Evolutionary conservation across 1,140 invertebrate genomes (phyloP), one percentile per base, ranked within the genome.

Genomic region (Papilio polyxenes): DNA sequence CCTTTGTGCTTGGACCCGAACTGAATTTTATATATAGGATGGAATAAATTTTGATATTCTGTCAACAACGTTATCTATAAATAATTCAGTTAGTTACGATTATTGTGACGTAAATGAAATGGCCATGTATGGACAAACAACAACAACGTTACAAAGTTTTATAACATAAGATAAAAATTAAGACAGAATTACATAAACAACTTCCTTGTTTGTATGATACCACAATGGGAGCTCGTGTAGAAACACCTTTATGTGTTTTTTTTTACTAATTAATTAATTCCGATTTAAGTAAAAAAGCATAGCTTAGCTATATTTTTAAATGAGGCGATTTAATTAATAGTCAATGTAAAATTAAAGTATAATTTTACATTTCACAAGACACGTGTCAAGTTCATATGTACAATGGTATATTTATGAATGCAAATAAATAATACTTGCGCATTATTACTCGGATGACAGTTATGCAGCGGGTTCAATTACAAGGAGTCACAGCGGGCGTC

Each of bases 1-100:
- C 65, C 65, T 72, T 72, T 72, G 65, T 72, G 65, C 65, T 72
- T 72, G 65, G 65, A 40, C 65, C 65, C 65, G 65, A 11, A 69
- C 65, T 69, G 65, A 69, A 69, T 69, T 69, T 69, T 69, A 69
- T 69, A 69, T 69, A 37, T 15, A 69, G 11, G 31, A 69, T 37
- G 65, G 31, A 69, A 69, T 69, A 69, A 69, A 69, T 37, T 69
- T 37, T 6, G 65, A 15, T 6, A 69, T 69, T 37, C 65, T 37
- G 10, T 69, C 65, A 37, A 69, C 65, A 69, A 65, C 59, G 20
- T 65, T 20, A n/a, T 59, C 6, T 37, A 69, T 69, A 69, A 69
- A 15, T 40, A 69, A 69, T 69, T 69, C 11, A 37, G 65, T 17
- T n/a, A 15, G 15, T 65, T 69, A 69, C 31, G 31, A 69, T 37